Base-by-base conservation (phyloP, 2,888 invertebrate species). In the Archaeoteleia sp. region DNA sequence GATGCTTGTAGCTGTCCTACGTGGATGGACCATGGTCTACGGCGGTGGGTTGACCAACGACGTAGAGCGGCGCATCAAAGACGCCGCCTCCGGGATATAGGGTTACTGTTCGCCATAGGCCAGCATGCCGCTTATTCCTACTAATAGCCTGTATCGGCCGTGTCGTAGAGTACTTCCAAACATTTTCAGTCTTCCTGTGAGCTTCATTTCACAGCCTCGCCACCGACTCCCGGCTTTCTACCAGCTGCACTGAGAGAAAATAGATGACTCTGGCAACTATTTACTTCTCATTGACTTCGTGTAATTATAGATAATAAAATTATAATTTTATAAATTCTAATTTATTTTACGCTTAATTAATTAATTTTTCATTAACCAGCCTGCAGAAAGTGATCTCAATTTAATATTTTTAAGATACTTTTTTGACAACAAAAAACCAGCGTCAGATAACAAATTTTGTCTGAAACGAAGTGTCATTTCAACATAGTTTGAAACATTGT, bases 1-100 rank as follows among this genome's bases (percentile, higher is more conserved):
- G 80, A 81, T 78, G 78, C 83, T 83, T 84, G 84, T 84, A 83
- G 78, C 79, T 82, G 82, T 82, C 82, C 80, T 77, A 75, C 75
- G 77, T 77, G 82, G 78, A 81, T 79, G 81, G 78, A 77, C 81
- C 78, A 75, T 75, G 74, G 78, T 77, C 77, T 78, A 81, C 75
- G 79, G 73, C 78, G 77, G 78, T 76, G 77, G 76, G 77, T 78
- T 77, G 80, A 74, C 74, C 75, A 73, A 71, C 76, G 74, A 75
- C 75, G 74, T 70, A 74, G 72, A 74, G 73, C 77, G 74, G 77
- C 71, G 76, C 79, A 79, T 83, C 83, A 83, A 84, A 78, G 82
- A 75, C 51, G 77, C 84, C 83, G 84, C 78, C 80, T 68, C 68
- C 70, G 70, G 76, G 77, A 76, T 81, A 80, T 82, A 82, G 77